A percentile compares a stretch with the other conserved stretches of the same genome.
Conservation (phyloP, 2,888 invertebrate species). For the Keiferia lycopersicella region DNA sequence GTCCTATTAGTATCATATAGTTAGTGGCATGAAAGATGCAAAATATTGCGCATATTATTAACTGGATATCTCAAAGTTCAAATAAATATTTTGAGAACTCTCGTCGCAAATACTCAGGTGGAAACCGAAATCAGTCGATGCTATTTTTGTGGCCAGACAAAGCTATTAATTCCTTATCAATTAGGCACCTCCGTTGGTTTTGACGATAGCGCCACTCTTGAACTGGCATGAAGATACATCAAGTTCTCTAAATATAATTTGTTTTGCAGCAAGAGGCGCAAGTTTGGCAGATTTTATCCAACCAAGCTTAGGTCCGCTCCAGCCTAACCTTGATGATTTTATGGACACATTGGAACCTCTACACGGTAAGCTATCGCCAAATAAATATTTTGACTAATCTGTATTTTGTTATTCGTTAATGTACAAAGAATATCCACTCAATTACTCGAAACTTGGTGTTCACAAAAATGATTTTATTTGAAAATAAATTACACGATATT, state of each 20-base stretch:
- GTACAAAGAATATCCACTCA: too few relatives aligned
- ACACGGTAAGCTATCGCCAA: conserved; percentile 81
- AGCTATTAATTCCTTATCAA: not conserved
- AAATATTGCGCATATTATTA: too few relatives aligned
- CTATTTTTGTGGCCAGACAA: not conserved
- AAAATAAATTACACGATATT: too few relatives aligned
- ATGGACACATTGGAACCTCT: conserved; percentile 94
- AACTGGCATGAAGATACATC: not conserved
- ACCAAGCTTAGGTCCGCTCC: conserved; percentile 97
- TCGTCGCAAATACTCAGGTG: not conserved
- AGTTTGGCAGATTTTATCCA: conserved; percentile 98
- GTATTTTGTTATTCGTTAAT: not conserved
- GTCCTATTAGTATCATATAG: too few relatives aligned
- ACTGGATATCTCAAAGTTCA: too few relatives aligned
- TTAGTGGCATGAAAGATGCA: too few relatives aligned
- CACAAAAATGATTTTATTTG: too few relatives aligned
- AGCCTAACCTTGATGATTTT: conserved; percentile 97
- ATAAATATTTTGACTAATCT: not conserved
- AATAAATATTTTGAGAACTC: not conserved
- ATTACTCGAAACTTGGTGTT: too few relatives aligned
- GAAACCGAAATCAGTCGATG: not conserved
- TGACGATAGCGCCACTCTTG: not conserved
- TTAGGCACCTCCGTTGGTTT: not conserved
- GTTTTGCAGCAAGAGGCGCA: conserved; percentile 87
- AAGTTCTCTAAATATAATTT: conserved; percentile 28